These are phyloP conservation scores for Cassiopea andromeda DNA, from an alignment of 30 jellyfish, hydroid and myxozoan species.

Conservation along the genomic window DNA sequence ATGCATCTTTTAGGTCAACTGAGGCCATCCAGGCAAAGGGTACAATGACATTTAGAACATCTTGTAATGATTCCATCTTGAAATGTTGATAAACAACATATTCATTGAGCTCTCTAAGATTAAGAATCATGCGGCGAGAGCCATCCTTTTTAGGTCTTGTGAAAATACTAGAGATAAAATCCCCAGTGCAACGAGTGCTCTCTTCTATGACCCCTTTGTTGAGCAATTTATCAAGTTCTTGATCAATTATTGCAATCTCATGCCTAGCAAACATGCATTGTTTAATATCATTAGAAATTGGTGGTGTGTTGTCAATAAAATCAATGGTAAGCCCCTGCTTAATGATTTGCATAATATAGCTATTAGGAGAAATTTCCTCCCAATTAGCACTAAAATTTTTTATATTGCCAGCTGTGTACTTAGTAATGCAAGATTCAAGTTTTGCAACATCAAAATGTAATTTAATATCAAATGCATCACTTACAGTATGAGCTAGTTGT, in stretches of 20 bases:
- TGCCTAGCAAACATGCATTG: slow-evolving; percentile 12
- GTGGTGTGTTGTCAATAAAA: slow-evolving; percentile 19
- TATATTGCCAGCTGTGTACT: slow-evolving; percentile 18
- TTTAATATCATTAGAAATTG: not conserved
- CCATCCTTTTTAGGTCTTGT: slow-evolving; percentile 56
- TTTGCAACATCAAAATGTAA: slow-evolving; percentile 6
- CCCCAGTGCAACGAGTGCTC: slow-evolving; percentile 24
- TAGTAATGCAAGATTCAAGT: slow-evolving; percentile 1
- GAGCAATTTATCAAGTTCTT: slow-evolving; percentile 22
- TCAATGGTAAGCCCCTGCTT: slow-evolving; percentile 45
- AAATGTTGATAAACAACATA: slow-evolving; percentile 44
- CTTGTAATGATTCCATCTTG: slow-evolving; percentile 51
- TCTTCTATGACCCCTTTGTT: slow-evolving; percentile 9
- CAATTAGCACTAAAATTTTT: not conserved
- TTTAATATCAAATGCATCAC: not conserved
- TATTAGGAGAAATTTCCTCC: slow-evolving; percentile 15
- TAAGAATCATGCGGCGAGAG: slow-evolving; percentile 49
- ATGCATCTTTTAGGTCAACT: no score
- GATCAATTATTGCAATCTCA: slow-evolving; percentile 13
- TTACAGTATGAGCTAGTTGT: not conserved
- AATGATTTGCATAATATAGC: slow-evolving; percentile 26
- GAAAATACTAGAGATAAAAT: slow-evolving; percentile 33
- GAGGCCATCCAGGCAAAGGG: no score
- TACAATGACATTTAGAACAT: no score
- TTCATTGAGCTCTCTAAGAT: slow-evolving; percentile 32